phyloP scores from a whole-genome alignment of 2,888 invertebrate genomes.

The Lasioglossum zephyrum region DNA sequence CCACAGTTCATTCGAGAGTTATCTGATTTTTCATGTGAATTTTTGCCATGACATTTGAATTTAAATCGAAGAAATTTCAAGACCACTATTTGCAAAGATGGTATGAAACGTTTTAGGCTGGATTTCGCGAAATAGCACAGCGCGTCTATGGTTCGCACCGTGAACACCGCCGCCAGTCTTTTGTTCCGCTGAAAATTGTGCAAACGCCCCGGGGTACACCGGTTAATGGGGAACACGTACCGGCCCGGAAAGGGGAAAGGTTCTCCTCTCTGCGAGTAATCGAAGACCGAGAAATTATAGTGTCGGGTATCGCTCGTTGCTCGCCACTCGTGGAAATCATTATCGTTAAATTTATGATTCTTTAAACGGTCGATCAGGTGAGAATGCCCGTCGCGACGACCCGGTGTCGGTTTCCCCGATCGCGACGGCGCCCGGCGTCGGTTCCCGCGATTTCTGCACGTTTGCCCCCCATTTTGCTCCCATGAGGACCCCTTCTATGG shows the following conservation, averaged over 20 bases:
- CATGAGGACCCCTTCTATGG: background rate
- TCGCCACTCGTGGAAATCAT: slow-evolving; percentile 59
- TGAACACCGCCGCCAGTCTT: slow-evolving; percentile 10
- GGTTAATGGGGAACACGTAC: slow-evolving; percentile 54
- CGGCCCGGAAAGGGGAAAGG: slow-evolving; percentile 16
- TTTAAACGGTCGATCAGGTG: slow-evolving; percentile 60
- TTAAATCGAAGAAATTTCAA: background rate
- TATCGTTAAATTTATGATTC: slow-evolving; percentile 60
- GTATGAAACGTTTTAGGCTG: background rate
- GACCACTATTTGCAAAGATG: background rate
- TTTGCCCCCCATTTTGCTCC: slow-evolving; percentile 14
- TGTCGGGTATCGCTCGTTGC: slow-evolving; percentile 56
- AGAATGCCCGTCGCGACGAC: slow-evolving; percentile 31
- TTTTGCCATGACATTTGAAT: background rate
- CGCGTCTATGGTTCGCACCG: background rate
- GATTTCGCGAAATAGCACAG: background rate
- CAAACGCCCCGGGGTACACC: slow-evolving; percentile 49
- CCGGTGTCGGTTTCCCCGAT: background rate
- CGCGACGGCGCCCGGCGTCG: background rate
- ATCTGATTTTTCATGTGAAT: background rate
- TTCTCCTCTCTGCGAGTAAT: slow-evolving; percentile 45
- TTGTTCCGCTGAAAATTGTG: slow-evolving; percentile 45
- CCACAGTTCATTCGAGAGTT: no score
- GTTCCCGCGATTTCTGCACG: slow-evolving; percentile 23
- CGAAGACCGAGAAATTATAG: slow-evolving; percentile 62